phyloP scores from a whole-genome alignment of 2,797 vertebrate species.

The Chloroceryle amazona region DNA sequence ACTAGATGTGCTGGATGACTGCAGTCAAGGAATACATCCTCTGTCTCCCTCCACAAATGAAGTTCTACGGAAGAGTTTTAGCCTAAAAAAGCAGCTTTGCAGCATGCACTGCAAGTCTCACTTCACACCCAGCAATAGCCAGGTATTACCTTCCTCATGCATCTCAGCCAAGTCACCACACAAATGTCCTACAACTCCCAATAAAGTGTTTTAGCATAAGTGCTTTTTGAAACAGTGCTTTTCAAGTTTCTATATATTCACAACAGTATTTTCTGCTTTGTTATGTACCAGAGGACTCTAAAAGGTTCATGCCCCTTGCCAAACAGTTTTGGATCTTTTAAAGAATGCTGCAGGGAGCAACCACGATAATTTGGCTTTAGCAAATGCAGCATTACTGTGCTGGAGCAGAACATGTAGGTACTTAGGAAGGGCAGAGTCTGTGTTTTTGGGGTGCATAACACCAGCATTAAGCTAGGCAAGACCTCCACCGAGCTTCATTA shows the following conservation, averaged over 20 bases:
- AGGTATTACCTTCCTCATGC: neutral
- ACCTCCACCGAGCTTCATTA: rapidly evolving
- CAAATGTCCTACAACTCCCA: neutral
- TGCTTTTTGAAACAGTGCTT: neutral
- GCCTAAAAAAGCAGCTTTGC: neutral
- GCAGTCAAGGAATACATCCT: neutral
- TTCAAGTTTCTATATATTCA: neutral
- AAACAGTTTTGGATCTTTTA: neutral
- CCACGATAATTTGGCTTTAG: neutral
- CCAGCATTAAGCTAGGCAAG: neutral
- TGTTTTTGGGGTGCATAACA: neutral
- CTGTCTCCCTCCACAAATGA: neutral
- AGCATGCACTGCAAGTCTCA: neutral
- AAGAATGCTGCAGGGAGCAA: neutral
- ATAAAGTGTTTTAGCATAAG: neutral
- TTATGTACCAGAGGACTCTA: neutral
- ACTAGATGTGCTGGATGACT: neutral
- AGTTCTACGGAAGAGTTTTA: neutral
- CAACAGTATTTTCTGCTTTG: neutral
- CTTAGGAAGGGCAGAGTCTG: neutral
- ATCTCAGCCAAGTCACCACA: neutral
- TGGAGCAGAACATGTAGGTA: neutral
- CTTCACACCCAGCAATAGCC: neutral
- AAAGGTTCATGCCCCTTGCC: neutral
- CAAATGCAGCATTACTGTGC: neutral